Base-by-base conservation (phyloP, 2,113 vertebrate genomes). In the Platysteira castanea region DNA sequence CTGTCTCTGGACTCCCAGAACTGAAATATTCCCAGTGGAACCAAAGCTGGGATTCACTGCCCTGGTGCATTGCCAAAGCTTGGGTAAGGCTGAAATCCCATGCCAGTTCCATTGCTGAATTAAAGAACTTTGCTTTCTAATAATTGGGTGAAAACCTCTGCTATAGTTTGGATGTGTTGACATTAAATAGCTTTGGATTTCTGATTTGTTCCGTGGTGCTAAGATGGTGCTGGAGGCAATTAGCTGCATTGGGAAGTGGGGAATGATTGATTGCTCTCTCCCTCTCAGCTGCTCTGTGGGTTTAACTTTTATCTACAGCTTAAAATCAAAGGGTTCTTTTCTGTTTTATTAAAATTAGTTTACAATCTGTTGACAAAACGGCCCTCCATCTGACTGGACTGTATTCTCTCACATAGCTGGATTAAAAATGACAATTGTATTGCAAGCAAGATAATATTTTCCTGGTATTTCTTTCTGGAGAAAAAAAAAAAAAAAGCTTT, bases 151-250 rank as follows among this genome's bases (percentile, higher is more conserved):
- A 26, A 59, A 81, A 67, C 6, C 24, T 31, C 26, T 70, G 80
- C 68, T 92, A 2, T 18, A 56, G 56, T 71, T 70, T n/a, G 15
- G 20, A 50, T 10, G 88, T n/a, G 64, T 33, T 86, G 94, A 35
- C 86, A 80, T 70, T 84, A 93, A 84, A 81, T 93, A 81, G 65
- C 22, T 81, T 93, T 84, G 87, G 60, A 95, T 87, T 92, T 94
- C 91, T 95, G 89, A 41, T 92, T 75, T 89, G 80, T 89, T 81
- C 93, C 69, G 3, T 60, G 20, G 73, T 81, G 76, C 64, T 92
- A n/a, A 81, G 78, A 87, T 95, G 93, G 60, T 92, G 86, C 89
- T 95, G 84, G 61, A 94, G 80, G 93, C 80, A 94, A 93, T 96
- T 86, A 95, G 79, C 71, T 93, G 89, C 65, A 39, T 87, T 92